Evolutionary conservation across 1,140 invertebrate genomes (phyloP), one percentile per base, ranked within the genome.

Genomic region (Calephelis nemesis): DNA sequence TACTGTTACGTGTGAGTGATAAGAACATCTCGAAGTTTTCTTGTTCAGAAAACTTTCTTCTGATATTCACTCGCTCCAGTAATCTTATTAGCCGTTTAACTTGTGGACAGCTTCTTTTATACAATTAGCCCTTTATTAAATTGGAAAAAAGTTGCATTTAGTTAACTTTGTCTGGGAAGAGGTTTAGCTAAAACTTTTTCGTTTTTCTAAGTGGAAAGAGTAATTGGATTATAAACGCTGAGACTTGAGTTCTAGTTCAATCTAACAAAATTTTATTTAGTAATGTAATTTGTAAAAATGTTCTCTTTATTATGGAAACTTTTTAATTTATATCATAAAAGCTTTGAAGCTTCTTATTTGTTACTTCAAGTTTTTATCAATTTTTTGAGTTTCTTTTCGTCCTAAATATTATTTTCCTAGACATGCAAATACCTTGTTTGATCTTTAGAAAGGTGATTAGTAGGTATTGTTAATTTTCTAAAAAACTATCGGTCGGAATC

Each of bases 41-140:
- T 72, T 77, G 74, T 73, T 71, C 75, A 65, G 52, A n/a, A 69
- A 75, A 81, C 76, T 73, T 74, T 75, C 69, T 72, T 47, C 73
- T 76, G 74, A 84, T 83, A 84, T 86, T 84, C 82, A 85, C 75
- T 85, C 76, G 76, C 74, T 79, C 64, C 63, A 63, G 78, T 84
- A 87, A 87, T 85, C 79, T 74, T 74, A 76, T 87, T 87, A 87
- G 72, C 75, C 75, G 74, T 83, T 84, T 83, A 85, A 83, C 83
- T 83, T 81, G 79, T 77, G 79, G 81, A 87, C 83, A 82, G 74
- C 74, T 76, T 74, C 83, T 82, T 79, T 85, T 82, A 82, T 80
- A 84, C 81, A 83, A 83, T 86, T 88, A 82, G 75, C 76, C 76
- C 75, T 77, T 84, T 83, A 84, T 83, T 87, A 79, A 75, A 81